A percentile compares a stretch with the other conserved stretches of the same genome.
phyloP scores from a whole-genome alignment of 2,888 invertebrate genomes.

The Megastigmus dorsalis region DNA sequence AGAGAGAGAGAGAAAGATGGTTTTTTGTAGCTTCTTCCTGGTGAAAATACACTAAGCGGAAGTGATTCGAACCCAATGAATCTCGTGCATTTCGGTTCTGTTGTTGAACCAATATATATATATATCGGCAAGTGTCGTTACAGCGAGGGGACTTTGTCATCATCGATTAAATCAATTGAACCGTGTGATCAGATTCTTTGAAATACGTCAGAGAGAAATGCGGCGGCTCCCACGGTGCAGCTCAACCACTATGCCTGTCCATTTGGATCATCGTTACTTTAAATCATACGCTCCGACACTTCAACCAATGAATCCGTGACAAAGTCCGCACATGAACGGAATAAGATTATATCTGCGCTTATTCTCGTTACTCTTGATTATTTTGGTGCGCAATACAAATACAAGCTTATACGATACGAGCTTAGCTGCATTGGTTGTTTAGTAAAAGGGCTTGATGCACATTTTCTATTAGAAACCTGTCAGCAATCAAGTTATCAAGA shows the following conservation, averaged over 20 bases:
- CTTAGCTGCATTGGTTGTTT: too few relatives aligned
- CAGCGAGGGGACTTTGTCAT: conserved; percentile 36
- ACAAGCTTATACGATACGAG: too few relatives aligned
- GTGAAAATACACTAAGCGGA: conserved; percentile 1
- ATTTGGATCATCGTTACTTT: conserved; percentile 7
- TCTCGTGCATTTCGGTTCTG: too few relatives aligned
- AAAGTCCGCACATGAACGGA: conserved; percentile 37
- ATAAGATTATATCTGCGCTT: not conserved
- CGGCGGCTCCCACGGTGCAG: conserved; percentile 21
- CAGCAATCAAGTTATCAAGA: too few relatives aligned
- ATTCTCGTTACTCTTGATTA: not conserved
- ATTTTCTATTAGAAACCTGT: too few relatives aligned
- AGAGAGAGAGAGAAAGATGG: not conserved
- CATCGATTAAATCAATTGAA: conserved; percentile 45
- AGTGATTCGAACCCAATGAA: too few relatives aligned
- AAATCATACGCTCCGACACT: conserved; percentile 47
- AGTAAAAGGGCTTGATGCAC: too few relatives aligned
- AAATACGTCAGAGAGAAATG: conserved; percentile 25
- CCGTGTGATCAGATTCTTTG: conserved; percentile 54
- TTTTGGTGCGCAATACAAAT: not conserved
- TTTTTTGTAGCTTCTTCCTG: conserved; percentile 5
- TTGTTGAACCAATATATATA: too few relatives aligned
- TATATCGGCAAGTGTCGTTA: too few relatives aligned
- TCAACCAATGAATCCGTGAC: conserved; percentile 52
- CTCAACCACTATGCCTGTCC: not conserved